Evolutionary conservation across 2,797 vertebrate genomes (phyloP).

Genomic region (Vireo griseus): DNA sequence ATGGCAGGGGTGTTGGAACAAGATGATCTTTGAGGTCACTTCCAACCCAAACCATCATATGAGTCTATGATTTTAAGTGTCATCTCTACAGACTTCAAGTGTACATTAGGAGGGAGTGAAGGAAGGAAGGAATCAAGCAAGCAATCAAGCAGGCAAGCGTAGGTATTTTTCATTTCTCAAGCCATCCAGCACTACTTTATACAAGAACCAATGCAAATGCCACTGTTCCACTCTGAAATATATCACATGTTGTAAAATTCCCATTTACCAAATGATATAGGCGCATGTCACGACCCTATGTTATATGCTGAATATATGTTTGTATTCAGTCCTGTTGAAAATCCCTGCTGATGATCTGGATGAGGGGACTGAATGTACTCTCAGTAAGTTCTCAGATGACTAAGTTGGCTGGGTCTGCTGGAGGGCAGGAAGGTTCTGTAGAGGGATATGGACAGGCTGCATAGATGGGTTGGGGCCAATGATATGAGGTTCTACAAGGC

Average conservation of each 20-base stretch:
- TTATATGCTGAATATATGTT: background rate
- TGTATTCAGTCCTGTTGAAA: background rate
- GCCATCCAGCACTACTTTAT: background rate
- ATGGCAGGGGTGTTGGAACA: background rate
- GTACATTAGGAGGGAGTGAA: background rate
- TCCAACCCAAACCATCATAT: background rate
- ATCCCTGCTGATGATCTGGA: background rate
- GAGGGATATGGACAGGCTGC: background rate
- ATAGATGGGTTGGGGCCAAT: background rate
- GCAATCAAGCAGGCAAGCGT: background rate
- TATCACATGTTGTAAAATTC: background rate
- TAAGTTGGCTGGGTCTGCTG: background rate
- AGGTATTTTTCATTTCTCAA: background rate
- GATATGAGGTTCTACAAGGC: background rate
- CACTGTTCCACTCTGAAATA: background rate
- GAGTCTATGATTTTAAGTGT: background rate
- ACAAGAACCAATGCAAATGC: background rate
- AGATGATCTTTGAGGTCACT: background rate
- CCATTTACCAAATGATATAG: background rate
- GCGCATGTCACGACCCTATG: background rate
- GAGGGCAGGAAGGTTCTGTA: background rate
- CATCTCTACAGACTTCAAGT: background rate
- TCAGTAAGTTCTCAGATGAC: background rate
- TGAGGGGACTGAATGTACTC: background rate
- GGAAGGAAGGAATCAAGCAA: background rate